These are phyloP conservation scores for Osmerus mordax DNA, from an alignment of 2,113 vertebrate species.

Conservation along the genomic window DNA sequence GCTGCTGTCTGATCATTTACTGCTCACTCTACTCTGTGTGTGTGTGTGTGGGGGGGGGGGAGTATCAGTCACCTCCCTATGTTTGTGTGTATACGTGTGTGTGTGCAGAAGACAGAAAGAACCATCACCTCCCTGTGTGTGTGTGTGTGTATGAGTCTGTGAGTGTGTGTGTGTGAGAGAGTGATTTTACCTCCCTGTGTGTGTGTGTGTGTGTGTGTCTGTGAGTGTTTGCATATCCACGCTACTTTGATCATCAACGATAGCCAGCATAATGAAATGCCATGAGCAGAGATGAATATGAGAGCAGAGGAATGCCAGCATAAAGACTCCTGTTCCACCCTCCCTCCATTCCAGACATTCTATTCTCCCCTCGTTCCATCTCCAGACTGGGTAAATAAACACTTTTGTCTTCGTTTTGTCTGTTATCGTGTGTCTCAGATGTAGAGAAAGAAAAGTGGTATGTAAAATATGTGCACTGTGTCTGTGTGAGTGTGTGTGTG, in stretches of 20 bases:
- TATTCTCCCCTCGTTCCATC: slow-evolving; percentile 6
- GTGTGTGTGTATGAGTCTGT: slow-evolving; percentile 10
- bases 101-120: neutral
- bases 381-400: neutral
- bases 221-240: slow-evolving; percentile 6
- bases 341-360: slow-evolving; percentile 7
- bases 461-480: neutral
- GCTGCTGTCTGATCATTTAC: slow-evolving; percentile 39
- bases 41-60: neutral
- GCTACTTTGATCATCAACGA: slow-evolving; percentile 64
- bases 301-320: slow-evolving; percentile 29
- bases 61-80: neutral
- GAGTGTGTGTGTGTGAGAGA: slow-evolving; percentile 3
- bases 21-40: slow-evolving; percentile 15
- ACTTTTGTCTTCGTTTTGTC: neutral
- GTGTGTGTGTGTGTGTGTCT: no score
- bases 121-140: slow-evolving; percentile 5
- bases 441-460: neutral
- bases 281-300: slow-evolving; percentile 67
- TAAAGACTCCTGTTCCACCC: slow-evolving; percentile 54
- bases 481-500: neutral
- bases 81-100: neutral
- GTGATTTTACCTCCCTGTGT: slow-evolving; percentile 2
- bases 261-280: slow-evolving; percentile 65
- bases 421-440: neutral